Conservation (phyloP, 2,797 vertebrate species). For the Pterois miles region DNA sequence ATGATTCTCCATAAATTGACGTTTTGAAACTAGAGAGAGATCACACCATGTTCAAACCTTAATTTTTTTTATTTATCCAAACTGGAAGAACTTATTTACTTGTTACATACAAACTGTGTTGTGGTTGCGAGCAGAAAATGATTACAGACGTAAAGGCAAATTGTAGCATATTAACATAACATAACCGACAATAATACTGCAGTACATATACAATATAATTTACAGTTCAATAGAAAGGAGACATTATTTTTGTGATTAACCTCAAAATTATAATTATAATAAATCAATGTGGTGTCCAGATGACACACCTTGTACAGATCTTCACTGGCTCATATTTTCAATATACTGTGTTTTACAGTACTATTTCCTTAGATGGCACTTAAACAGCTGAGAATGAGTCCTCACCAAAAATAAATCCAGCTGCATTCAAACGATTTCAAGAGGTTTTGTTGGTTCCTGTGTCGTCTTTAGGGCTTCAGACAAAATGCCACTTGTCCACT, state of each 20-base stretch:
- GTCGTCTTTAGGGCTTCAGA: constrained; percentile 49
- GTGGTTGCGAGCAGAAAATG: constrained; percentile 12
- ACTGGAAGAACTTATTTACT: constrained; percentile 17
- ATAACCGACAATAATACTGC: constrained; percentile 1
- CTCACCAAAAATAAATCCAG: constrained; percentile 42
- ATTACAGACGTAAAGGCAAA: constrained; percentile 15
- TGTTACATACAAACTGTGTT: constrained; percentile 27
- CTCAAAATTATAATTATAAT: not conserved
- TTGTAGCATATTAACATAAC: not conserved
- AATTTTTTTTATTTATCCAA: constrained; percentile 55
- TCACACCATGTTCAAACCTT: not conserved
- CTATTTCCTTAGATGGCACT: not conserved
- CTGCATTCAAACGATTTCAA: constrained; percentile 9
- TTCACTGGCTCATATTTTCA: not conserved
- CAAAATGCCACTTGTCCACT: constrained; percentile 87
- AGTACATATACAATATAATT: constrained; percentile 1
- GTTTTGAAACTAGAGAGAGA: constrained; percentile 10
- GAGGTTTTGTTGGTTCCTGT: constrained; percentile 6
- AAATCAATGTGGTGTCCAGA: constrained; percentile 1
- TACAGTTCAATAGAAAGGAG: constrained; percentile 5
- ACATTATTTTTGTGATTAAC: not conserved
- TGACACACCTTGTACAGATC: not conserved
- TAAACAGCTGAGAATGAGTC: not conserved
- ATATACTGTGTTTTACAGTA: not conserved
- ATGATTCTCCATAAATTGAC: not conserved